Percentiles rank a stretch among this genome's conserved stretches.
phyloP scores from a whole-genome alignment of 1,140 invertebrate species.

The Sycobia sp. region DNA sequence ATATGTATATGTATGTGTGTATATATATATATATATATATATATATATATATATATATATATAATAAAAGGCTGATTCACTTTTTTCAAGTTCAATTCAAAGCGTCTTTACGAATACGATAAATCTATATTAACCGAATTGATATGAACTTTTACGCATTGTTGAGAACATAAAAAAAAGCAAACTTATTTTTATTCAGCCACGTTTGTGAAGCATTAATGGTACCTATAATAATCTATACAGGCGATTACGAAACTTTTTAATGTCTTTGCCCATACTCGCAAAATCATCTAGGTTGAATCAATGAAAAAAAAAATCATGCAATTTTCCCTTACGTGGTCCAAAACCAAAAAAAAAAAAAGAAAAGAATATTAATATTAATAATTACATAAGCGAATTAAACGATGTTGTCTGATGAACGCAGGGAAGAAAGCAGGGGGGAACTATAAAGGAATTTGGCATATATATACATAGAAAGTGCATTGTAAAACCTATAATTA shows the following conservation, averaged over 20 bases:
- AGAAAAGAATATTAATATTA: no score
- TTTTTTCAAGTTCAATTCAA: constrained; percentile 23
- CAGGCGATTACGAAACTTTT: no score
- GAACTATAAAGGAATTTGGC: not conserved
- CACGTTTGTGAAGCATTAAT: no score
- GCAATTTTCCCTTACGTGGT: constrained; percentile 22
- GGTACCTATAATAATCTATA: no score
- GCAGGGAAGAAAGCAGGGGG: constrained; percentile 9
- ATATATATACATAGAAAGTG: constrained; percentile 3
- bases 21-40: no score
- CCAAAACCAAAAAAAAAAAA: constrained; percentile 6
- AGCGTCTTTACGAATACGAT: not conserved
- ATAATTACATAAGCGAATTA: constrained; percentile 17
- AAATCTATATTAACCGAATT: constrained; percentile 25
- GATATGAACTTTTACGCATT: no score
- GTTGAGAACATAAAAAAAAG: no score
- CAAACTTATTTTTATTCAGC: no score
- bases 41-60: constrained; percentile 3
- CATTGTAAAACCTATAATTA: constrained; percentile 15
- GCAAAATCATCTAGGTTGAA: no score
- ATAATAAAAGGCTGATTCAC: constrained; percentile 21
- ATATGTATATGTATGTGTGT: no score
- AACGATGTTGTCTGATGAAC: not conserved
- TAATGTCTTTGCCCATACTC: no score
- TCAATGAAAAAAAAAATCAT: no score